Base-by-base conservation (phyloP, 2,888 invertebrate genomes). In the Spodoptera picta region DNA sequence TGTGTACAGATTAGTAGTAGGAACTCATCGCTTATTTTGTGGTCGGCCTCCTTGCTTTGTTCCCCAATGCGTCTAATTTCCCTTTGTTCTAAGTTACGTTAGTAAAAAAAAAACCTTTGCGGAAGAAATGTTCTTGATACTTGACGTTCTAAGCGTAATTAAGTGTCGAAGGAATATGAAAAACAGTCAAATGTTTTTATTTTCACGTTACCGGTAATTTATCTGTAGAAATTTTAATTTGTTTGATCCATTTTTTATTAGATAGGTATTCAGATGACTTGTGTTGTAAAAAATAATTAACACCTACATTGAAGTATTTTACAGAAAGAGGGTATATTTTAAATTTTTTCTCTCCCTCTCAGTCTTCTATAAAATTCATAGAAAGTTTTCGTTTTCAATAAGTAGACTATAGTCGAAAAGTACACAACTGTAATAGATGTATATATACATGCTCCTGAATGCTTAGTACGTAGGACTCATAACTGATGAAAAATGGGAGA, bases 91-190 rank as follows among this genome's bases (percentile, higher is more conserved):
- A 69, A 71, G 73, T 79, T 81, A 69, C 74, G 77, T 75, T 75
- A 63, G 71, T 61, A 61, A 70, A 73, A 81, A 14, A 80, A 77
- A 81, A 75, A 62, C 68, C 60, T 69, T 71, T 65, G 71, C 56
- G 60, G 59, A 69, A 60, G 68, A 81, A 70, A 68, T 79, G 76
- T 76, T 68, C 70, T 64, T 71, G 73, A 77, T 77, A 77, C 70
- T 84, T 77, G 65, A 71, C 66, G 65, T 73, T 63, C 60, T 69
- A 69, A 75, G 72, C 80, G 80, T 84, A 84, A 86, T 87, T 85
- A 86, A 83, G 79, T 81, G 77, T 73, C 58, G 70, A 71, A 69
- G 68, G 68, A 75, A 77, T 19, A 19, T 19, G 2, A 19, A 19
- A 19, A 19, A 19, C 19, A 19, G 19, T 2, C 19, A 19, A 1